Percentiles rank a stretch among this genome's conserved stretches.
Evolutionary conservation across 2,113 vertebrate species (phyloP).

Genomic region (Mus pahari): DNA sequence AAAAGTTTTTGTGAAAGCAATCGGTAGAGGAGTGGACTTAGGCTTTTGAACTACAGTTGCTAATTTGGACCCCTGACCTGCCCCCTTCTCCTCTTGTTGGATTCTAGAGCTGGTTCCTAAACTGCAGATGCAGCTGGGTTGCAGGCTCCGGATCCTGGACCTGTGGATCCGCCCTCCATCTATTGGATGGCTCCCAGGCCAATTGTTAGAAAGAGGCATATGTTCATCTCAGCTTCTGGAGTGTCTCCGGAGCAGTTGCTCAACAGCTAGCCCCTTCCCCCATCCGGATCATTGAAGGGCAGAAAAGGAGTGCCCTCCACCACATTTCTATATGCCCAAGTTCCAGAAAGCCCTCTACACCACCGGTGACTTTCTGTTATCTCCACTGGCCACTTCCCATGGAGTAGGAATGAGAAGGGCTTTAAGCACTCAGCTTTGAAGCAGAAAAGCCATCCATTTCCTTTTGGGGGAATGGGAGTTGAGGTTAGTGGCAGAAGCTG

Average conservation of each 20-base stretch:
- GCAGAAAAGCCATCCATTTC: constrained; percentile 56
- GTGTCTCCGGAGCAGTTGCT: constrained; percentile 81
- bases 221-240: constrained; percentile 77
- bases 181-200: constrained; percentile 78
- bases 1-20: background rate
- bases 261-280: constrained; percentile 76
- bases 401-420: constrained; percentile 21
- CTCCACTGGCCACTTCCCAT: constrained; percentile 15
- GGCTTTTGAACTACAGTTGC: background rate
- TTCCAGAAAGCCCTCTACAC: constrained; percentile 37
- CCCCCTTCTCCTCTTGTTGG: background rate
- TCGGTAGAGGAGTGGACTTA: background rate
- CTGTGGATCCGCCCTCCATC: constrained; percentile 65
- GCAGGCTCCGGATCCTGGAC: constrained; percentile 77
- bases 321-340: constrained; percentile 41
- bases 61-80: constrained; percentile 24
- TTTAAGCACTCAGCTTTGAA: constrained; percentile 8
- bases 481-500: constrained; percentile 46
- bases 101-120: background rate
- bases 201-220: constrained; percentile 83
- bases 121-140: background rate
- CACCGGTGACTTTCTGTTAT: constrained; percentile 63
- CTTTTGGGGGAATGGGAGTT: constrained; percentile 46
- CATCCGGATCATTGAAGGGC: constrained; percentile 75
- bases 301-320: constrained; percentile 66